phyloP scores from a whole-genome alignment of 2,888 invertebrate genomes.

The Tridacna crocea region DNA sequence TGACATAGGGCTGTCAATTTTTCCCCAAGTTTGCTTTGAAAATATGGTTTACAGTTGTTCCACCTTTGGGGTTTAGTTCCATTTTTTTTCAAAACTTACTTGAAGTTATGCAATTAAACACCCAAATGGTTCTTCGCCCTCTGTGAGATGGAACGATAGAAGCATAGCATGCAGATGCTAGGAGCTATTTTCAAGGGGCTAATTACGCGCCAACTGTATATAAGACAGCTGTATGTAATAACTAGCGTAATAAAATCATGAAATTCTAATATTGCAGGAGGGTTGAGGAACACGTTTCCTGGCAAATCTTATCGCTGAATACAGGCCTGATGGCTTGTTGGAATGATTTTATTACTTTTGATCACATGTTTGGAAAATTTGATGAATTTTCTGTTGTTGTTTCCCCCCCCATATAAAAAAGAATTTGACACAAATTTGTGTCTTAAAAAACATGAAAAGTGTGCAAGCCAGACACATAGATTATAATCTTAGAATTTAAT shows the following conservation, averaged over 20 bases:
- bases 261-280: slow-evolving; percentile 26
- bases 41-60: slow-evolving; percentile 7
- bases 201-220: slow-evolving; percentile 10
- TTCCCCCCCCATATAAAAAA: too few species aligned
- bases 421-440: too few species aligned
- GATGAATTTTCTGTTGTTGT: neutral
- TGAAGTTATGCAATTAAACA: slow-evolving; percentile 36
- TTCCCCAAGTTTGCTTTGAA: neutral
- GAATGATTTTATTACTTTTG: slow-evolving; percentile 17
- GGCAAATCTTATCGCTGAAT: slow-evolving; percentile 14
- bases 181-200: slow-evolving; percentile 14
- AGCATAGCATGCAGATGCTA: slow-evolving; percentile 23
- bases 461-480: too few species aligned
- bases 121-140: slow-evolving; percentile 12
- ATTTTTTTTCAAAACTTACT: slow-evolving; percentile 20
- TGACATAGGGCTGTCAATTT: too few species aligned
- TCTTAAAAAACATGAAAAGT: too few species aligned
- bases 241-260: slow-evolving; percentile 27
- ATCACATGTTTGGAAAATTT: slow-evolving; percentile 11
- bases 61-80: neutral
- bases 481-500: neutral
- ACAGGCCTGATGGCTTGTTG: slow-evolving; percentile 1
- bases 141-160: slow-evolving; percentile 13
- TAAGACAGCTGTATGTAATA: slow-evolving; percentile 36
- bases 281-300: slow-evolving; percentile 15